Evolutionary conservation across 2,113 vertebrate species (phyloP).

Genomic region (Macrotis lagotis): DNA sequence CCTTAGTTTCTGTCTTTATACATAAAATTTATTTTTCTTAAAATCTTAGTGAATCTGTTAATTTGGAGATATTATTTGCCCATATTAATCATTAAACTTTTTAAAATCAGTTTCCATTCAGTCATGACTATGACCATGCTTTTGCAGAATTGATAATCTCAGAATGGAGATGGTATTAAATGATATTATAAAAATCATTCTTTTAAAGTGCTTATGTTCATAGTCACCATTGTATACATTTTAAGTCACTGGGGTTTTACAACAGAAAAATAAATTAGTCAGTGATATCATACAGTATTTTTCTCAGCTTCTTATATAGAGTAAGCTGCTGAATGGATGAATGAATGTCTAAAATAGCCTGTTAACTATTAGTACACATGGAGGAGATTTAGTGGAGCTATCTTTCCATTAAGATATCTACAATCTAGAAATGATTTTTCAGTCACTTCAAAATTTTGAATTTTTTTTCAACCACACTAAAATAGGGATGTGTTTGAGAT

Average conservation of each 20-base stretch:
- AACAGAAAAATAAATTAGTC: background rate
- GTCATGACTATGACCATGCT: background rate
- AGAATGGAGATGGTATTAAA: background rate
- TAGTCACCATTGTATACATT: background rate
- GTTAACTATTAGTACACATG: no score
- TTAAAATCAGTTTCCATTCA: background rate
- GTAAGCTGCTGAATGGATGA: background rate
- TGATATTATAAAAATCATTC: background rate
- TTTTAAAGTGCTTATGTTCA: background rate
- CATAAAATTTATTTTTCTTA: background rate
- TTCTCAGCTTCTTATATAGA: background rate
- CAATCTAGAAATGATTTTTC: background rate
- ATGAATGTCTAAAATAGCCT: no score
- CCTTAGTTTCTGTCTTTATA: background rate
- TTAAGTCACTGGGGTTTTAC: background rate
- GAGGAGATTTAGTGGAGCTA: background rate
- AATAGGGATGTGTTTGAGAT: background rate
- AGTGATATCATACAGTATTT: background rate
- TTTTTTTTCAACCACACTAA: background rate
- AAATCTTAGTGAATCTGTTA: background rate
- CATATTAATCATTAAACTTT: background rate
- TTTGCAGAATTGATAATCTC: background rate
- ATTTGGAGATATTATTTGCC: background rate
- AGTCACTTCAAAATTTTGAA: no score
- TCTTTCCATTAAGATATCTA: background rate